These are phyloP conservation scores for Porites evermanni DNA, from an alignment of 92 coral and sea anemone species.

Conservation along the genomic window DNA sequence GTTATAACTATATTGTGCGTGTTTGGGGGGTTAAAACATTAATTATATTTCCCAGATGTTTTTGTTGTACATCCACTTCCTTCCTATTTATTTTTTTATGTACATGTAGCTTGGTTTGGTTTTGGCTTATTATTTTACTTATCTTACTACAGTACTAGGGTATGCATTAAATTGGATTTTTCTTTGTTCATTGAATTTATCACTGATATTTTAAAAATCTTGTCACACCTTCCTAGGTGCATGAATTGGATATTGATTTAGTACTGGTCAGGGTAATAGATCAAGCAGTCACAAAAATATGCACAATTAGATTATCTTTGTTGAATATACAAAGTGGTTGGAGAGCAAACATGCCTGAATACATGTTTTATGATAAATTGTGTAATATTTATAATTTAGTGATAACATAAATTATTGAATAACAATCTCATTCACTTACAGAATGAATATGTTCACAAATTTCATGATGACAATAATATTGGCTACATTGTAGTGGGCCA, in stretches of 20 bases:
- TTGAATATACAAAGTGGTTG: not conserved
- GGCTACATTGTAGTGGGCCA: not conserved
- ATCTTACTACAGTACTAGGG: too few species aligned
- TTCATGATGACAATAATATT: not conserved
- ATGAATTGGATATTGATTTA: not conserved
- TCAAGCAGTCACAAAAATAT: not conserved
- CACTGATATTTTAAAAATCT: not conserved
- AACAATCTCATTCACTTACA: not conserved
- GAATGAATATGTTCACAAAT: not conserved
- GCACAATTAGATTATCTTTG: not conserved
- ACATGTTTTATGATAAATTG: not conserved
- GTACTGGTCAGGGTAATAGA: not conserved
- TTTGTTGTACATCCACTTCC: not conserved
- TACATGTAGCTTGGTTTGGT: not conserved
- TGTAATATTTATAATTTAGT: not conserved
- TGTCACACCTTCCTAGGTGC: not conserved
- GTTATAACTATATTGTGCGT: not conserved
- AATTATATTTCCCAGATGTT: not conserved
- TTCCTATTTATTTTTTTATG: not conserved
- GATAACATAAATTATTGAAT: not conserved
- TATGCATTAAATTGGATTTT: not conserved
- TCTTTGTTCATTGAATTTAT: not conserved
- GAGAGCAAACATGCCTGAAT: not conserved
- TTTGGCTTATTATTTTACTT: not conserved
- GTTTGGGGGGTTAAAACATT: not conserved